Base-by-base conservation (phyloP, 2,888 invertebrate genomes). In the Pseudanteris insignis region DNA sequence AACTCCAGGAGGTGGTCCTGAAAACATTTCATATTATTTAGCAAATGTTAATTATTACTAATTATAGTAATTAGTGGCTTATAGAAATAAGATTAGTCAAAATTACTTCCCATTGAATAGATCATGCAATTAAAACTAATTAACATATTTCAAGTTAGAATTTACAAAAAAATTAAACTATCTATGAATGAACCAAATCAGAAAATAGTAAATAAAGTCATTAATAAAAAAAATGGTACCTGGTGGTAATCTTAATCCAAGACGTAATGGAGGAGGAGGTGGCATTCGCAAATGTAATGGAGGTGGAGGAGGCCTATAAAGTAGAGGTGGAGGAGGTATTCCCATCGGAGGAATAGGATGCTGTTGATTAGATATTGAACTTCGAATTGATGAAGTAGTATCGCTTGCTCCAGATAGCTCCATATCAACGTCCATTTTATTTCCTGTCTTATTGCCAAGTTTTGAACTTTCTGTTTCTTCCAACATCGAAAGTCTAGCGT, bases 1-100 rank as follows among this genome's bases (percentile, higher is more conserved):
- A 70, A 82, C 84, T 70, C 83, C 89, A 68, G 84, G 88, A 44
- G 83, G 88, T 12, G 87, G 86, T 13, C 86, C 86, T 53, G 82
- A 14, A n/a, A n/a, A n/a, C n/a, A n/a, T n/a, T n/a, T n/a, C n/a
- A n/a, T n/a, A n/a, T n/a, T n/a, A n/a, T n/a, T n/a, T n/a, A n/a
- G n/a, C n/a, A n/a, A n/a, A n/a, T n/a, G n/a, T n/a, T n/a, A n/a
- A n/a, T n/a, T n/a, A n/a, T n/a, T n/a, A n/a, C n/a, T n/a, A n/a
- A n/a, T n/a, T n/a, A n/a, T n/a, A n/a, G n/a, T n/a, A n/a, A n/a
- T n/a, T n/a, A n/a, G n/a, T n/a, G n/a, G n/a, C n/a, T n/a, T n/a
- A n/a, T n/a, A n/a, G n/a, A n/a, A n/a, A n/a, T n/a, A n/a, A n/a
- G n/a, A n/a, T n/a, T n/a, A n/a, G n/a, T n/a, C n/a, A n/a, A n/a